These are phyloP conservation scores for Galeruca laticollis DNA, from an alignment of 2,888 invertebrate species.

Conservation along the genomic window DNA sequence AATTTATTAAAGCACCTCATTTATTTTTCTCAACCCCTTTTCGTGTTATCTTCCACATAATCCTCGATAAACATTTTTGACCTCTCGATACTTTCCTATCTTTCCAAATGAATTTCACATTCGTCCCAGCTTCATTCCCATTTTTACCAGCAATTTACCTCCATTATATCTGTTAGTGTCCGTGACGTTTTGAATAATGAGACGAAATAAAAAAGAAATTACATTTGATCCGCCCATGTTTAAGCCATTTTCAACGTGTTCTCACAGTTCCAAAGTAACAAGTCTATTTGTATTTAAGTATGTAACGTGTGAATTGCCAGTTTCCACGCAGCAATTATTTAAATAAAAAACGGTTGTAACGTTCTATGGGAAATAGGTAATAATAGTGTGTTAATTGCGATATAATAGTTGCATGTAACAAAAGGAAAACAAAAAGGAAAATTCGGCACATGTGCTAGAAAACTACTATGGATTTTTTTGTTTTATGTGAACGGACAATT, in stretches of 20 bases:
- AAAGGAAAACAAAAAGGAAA: slow-evolving; percentile 7
- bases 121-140: too few species aligned
- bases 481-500: too few species aligned
- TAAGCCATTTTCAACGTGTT: background rate
- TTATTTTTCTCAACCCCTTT: too few species aligned
- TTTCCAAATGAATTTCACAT: too few species aligned
- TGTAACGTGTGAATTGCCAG: slow-evolving; percentile 29
- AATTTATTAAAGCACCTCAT: too few species aligned
- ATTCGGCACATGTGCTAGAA: slow-evolving; percentile 7
- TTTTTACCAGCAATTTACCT: too few species aligned
- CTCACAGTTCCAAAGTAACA: slow-evolving; percentile 6
- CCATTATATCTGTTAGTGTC: too few species aligned
- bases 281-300: slow-evolving; percentile 7
- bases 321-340: slow-evolving; percentile 25
- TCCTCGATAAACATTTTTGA: too few species aligned
- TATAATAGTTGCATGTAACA: slow-evolving; percentile 6
- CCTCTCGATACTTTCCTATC: too few species aligned
- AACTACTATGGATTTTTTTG: background rate
- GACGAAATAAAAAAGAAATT: background rate
- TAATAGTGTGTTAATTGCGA: slow-evolving; percentile 26
- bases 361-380: slow-evolving; percentile 31
- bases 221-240: background rate
- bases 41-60: too few species aligned
- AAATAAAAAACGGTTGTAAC: slow-evolving; percentile 27
- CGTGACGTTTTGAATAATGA: too few species aligned